Base-by-base conservation (phyloP, 2,113 vertebrate species). In the Catharus minimus region DNA sequence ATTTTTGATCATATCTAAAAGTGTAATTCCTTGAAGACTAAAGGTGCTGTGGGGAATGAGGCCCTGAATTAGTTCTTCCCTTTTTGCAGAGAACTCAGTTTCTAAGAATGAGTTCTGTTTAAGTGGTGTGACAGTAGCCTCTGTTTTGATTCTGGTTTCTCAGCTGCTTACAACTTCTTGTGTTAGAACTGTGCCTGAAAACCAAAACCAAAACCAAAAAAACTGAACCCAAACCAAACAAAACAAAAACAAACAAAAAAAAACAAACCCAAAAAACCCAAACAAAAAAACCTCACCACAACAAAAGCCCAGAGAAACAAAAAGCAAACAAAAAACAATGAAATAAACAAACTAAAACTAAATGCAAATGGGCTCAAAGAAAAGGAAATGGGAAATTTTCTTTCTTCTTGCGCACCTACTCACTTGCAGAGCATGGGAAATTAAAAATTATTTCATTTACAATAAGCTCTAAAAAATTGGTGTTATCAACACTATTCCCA, bases 1-100 rank as follows among this genome's bases (percentile, higher is more conserved):
- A 74, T 86, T 96, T 96, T 94, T 88, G 41, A 91, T 92, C 47
- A 43, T 92, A 85, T 97, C 97, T 95, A 41, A 96, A 96, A 93
- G 91, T 81, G 21, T 52, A 94, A 73, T 78, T 90, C 86, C 58
- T 56, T 66, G 81, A 67, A 77, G 74, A 94, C 69, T 85, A 76
- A 44, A 92, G 33, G 15, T 74, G 19, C 13, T 41, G 21, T 41
- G 47, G 32, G 20, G 53, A 61, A 75, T n/a, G 27, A 82, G 36
- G 67, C 24, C 44, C 22, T 56, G 5, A 11, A 64, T 66, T 75
- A 57, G 19, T 84, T 80, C 30, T 82, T 78, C 46, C 36, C 28
- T 77, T 91, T 92, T 90, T 93, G 13, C 28, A 28, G 43, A 23
- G 69, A 36, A 68, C 12, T 3, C 13, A 7, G 39, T 78, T 95